A percentile compares a stretch with the other conserved stretches of the same genome.
Conservation (phyloP, 2,888 invertebrate genomes). For the Amorpha juglandis region DNA sequence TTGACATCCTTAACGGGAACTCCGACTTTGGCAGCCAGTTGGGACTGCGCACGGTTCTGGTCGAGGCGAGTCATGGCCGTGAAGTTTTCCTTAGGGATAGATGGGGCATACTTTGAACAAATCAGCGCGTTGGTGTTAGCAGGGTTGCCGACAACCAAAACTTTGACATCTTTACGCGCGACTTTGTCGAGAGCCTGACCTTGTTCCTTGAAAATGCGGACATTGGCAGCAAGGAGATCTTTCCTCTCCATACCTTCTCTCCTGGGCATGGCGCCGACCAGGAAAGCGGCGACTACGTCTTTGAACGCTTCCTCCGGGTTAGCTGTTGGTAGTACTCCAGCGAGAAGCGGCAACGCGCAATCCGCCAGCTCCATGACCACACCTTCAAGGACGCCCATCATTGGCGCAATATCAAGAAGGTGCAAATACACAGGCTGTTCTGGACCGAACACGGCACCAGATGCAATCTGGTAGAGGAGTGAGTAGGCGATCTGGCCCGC, state of each 20-base stretch:
- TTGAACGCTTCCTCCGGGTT: constrained; percentile 97
- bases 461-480: constrained; percentile 95
- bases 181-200: constrained; percentile 96
- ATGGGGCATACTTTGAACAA: constrained; percentile 97
- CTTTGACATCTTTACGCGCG: constrained; percentile 96
- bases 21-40: constrained; percentile 89
- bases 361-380: constrained; percentile 99
- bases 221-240: constrained; percentile 98
- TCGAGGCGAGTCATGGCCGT: constrained; percentile 99
- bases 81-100: constrained; percentile 98
- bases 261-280: constrained; percentile 99
- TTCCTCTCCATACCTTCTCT: constrained; percentile 99
- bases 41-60: constrained; percentile 98
- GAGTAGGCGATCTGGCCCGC: constrained; percentile 99
- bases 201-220: constrained; percentile 98
- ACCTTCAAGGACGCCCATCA: constrained; percentile 98
- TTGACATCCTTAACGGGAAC: constrained; percentile 90
- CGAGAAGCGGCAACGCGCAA: constrained; percentile 95
- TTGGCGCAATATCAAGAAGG: constrained; percentile 96
- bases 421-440: constrained; percentile 94
- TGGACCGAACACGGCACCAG: constrained; percentile 97
- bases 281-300: constrained; percentile 97
- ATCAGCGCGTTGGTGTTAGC: constrained; percentile 99
- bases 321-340: constrained; percentile 93
- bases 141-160: constrained; percentile 98